Evolutionary conservation across 1,140 invertebrate genomes (phyloP), one percentile per base, ranked within the genome.

Genomic region (Calliphora vicina): DNA sequence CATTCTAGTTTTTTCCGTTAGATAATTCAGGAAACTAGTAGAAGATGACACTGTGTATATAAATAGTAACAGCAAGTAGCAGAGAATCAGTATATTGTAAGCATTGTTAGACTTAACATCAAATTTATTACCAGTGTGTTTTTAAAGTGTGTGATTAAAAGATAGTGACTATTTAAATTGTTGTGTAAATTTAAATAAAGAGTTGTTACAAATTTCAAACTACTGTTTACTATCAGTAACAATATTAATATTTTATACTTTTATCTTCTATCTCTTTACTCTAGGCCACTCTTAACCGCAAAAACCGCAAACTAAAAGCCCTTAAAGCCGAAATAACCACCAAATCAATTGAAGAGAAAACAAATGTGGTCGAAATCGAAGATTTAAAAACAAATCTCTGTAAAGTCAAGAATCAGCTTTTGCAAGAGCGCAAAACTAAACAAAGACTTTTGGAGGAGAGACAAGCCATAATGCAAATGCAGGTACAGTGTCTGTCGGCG

Each of bases 291-390:
- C 57, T 91, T 6, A 86, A 85, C 1, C 86, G 85, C 35, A 90
- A 90, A 84, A 87, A 89, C 26, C 88, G 88, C 10, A 91, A 89
- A 57, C 73, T 91, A 5, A 90, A 89, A 82, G 88, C 90, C 1
- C 85, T 90, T 0, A 84, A 84, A 50, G 90, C 90, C 12, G 89
- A 90, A 83, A 81, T 90, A 8, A 86, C 84, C 78, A 86, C 85
- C 6, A 85, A 87, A 17, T 85, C 88, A 29, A 84, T 86, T 1
- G 90, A 88, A 23, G 87, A 90, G 61, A 87, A 85, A 73, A 81
- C 82, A 17, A 86, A 89, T 29, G 84, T 84, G 1, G 43, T 84
- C 8, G 84, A 87, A 43, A 80, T 90, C 50, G 88, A 87, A 78
- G 88, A 89, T 50, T 82, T 90, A 73, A 86, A 86, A 8, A n/a